Evolutionary conservation across 1,140 invertebrate species (phyloP).

Genomic region (Plutomurus gul): DNA sequence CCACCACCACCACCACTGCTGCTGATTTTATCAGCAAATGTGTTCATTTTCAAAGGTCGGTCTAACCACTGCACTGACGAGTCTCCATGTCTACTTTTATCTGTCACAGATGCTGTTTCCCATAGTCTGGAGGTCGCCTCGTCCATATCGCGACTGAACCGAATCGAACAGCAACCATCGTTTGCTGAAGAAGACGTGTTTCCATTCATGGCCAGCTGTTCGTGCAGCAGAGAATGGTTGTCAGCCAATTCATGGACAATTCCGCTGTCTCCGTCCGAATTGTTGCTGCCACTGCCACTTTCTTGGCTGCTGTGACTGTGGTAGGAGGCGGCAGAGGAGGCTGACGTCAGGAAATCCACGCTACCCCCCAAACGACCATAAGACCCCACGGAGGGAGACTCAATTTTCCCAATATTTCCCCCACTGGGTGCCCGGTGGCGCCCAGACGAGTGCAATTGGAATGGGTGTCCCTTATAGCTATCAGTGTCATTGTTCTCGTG

Average conservation of each 20-base stretch:
- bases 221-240: conserved; percentile 67
- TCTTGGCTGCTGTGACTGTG: conserved; percentile 13
- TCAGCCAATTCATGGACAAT: conserved; percentile 74
- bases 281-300: conserved; percentile 41
- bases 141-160: conserved; percentile 13
- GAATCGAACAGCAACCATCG: conserved; percentile 40
- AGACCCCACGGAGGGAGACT: neutral
- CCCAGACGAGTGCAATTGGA: neutral
- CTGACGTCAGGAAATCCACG: conserved; percentile 34
- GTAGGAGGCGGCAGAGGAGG: conserved; percentile 12
- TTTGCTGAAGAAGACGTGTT: neutral
- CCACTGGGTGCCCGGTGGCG: neutral
- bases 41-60: neutral
- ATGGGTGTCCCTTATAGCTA: neutral
- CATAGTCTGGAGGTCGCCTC: neutral
- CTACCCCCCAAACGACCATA: neutral
- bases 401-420: neutral
- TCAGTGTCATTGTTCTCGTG: neutral
- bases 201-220: conserved; percentile 60
- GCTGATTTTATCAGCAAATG: neutral
- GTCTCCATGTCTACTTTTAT: neutral
- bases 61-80: neutral
- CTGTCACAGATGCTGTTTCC: neutral
- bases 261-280: conserved; percentile 70
- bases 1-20: neutral